Conservation (phyloP, 2,888 invertebrate genomes). For the Parnassius smintheus region DNA sequence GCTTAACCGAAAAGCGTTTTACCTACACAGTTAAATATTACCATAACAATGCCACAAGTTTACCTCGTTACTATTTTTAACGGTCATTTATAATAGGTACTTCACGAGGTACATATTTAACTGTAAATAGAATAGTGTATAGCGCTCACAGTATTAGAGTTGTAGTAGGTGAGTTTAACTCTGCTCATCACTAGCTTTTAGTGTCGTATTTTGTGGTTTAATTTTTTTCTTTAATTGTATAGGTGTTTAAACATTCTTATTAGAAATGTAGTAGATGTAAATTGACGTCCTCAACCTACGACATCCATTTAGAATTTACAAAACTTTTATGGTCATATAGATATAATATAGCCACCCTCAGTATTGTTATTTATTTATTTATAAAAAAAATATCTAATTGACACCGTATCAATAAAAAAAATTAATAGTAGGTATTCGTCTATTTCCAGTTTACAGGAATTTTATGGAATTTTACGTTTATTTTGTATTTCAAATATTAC, state of each 20-base stretch:
- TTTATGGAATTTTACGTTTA: neutral
- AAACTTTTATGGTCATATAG: no score
- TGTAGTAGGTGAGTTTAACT: no score
- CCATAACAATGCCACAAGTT: slow-evolving; percentile 20
- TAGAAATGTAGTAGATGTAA: no score
- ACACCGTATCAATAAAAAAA: neutral
- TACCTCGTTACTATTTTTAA: slow-evolving; percentile 28
- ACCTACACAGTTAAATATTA: slow-evolving; percentile 20
- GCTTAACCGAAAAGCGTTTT: slow-evolving; percentile 14
- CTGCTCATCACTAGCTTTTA: no score
- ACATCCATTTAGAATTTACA: no score
- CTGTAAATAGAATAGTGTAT: slow-evolving; percentile 28
- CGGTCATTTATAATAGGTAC: slow-evolving; percentile 28
- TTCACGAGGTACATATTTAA: slow-evolving; percentile 21
- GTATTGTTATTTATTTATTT: neutral
- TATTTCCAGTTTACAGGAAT: neutral
- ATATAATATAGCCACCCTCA: neutral
- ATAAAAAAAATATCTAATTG: neutral
- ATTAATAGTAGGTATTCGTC: neutral
- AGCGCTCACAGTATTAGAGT: no score
- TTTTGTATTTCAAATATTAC: slow-evolving; percentile 8
- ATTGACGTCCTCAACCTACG: no score
- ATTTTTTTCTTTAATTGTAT: neutral
- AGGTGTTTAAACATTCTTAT: no score
- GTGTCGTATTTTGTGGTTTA: neutral